Evolutionary conservation across 2,888 invertebrate genomes (phyloP).

Genomic region (Oligia strigilis): DNA sequence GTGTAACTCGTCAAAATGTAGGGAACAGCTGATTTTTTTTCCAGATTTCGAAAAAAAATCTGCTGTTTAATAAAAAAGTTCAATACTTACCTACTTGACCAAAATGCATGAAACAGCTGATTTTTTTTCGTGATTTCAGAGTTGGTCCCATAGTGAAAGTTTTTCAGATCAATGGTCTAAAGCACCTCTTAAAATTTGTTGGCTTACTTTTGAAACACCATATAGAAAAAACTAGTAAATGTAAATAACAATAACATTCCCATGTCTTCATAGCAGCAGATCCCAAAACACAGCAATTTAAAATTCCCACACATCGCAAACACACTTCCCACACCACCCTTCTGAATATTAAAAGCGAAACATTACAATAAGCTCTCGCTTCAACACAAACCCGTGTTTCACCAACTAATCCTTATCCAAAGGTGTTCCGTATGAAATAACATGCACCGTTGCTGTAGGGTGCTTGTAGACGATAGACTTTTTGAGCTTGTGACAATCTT

Average conservation of each 20-base stretch:
- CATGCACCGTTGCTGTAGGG: slow-evolving; percentile 61
- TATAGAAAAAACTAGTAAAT: background rate
- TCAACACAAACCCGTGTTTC: slow-evolving; percentile 55
- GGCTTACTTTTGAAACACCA: too few relatives aligned
- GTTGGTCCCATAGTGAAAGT: too few relatives aligned
- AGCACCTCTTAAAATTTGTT: too few relatives aligned
- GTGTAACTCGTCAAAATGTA: too few relatives aligned
- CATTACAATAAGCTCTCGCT: slow-evolving; percentile 59
- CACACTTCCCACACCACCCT: slow-evolving; percentile 19
- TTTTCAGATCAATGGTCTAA: too few relatives aligned
- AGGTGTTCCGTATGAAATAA: slow-evolving; percentile 68
- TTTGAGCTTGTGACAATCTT: background rate
- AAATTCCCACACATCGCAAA: slow-evolving; percentile 35
- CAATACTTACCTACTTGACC: too few relatives aligned
- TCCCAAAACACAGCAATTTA: slow-evolving; percentile 14
- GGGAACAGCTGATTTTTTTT: too few relatives aligned
- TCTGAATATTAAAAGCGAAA: slow-evolving; percentile 59
- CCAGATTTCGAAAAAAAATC: too few relatives aligned
- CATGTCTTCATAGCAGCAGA: background rate
- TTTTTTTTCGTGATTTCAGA: too few relatives aligned
- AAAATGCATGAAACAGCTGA: too few relatives aligned
- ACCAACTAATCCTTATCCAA: slow-evolving; percentile 63
- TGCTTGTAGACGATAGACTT: slow-evolving; percentile 5
- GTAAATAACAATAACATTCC: background rate
- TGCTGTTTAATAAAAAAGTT: too few relatives aligned